Percentiles rank a stretch among this genome's conserved stretches.
phyloP scores from a whole-genome alignment of 2,888 invertebrate species.

The Pyrrhia umbra region DNA sequence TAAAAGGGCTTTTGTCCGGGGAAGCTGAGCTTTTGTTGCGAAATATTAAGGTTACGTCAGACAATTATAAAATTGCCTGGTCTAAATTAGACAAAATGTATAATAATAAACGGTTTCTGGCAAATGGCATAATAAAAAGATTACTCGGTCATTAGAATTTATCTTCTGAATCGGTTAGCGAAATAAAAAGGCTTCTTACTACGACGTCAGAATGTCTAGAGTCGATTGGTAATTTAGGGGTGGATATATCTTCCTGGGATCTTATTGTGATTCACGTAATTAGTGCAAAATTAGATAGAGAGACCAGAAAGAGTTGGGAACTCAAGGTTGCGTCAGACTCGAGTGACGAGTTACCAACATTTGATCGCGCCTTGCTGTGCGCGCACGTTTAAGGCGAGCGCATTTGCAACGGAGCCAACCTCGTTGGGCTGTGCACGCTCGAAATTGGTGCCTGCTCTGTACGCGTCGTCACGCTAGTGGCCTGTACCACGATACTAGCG shows the following conservation, averaged over 20 bases:
- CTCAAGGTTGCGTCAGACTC: neutral
- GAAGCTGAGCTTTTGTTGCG: conserved; percentile 57
- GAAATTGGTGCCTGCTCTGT: too few species aligned
- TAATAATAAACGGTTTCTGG: conserved; percentile 52
- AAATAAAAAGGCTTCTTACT: conserved; percentile 30
- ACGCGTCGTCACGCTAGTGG: too few species aligned
- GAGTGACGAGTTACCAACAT: conserved; percentile 45
- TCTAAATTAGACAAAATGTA: conserved; percentile 40
- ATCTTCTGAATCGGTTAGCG: conserved; percentile 39
- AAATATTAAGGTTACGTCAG: conserved; percentile 34
- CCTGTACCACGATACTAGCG: too few species aligned
- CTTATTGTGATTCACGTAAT: conserved; percentile 1
- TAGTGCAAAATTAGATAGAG: neutral
- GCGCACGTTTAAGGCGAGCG: too few species aligned
- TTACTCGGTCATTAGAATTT: conserved; percentile 16
- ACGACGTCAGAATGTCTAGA: conserved; percentile 1
- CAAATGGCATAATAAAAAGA: conserved; percentile 40
- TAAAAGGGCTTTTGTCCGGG: conserved; percentile 48
- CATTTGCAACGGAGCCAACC: too few species aligned
- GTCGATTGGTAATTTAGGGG: conserved; percentile 1
- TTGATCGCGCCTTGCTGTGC: too few species aligned
- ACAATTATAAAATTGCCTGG: conserved; percentile 54
- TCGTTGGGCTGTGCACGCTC: too few species aligned
- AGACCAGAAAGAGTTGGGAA: neutral
- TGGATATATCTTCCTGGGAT: neutral